phyloP scores from a whole-genome alignment of 2,888 invertebrate species.

The Calameuta filiformis region DNA sequence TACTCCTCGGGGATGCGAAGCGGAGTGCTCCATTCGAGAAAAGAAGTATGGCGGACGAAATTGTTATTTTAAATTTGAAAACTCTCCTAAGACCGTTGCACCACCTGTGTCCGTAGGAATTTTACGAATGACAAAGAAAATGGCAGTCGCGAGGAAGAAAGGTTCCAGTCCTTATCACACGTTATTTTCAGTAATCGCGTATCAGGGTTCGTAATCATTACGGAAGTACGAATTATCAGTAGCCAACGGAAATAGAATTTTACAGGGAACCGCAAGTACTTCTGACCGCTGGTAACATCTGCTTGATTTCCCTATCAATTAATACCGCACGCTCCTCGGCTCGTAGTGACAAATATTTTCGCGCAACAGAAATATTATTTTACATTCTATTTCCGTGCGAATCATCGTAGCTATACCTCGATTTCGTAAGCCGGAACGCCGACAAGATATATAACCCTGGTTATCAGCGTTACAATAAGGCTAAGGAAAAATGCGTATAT shows the following conservation, averaged over 20 bases:
- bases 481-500: neutral
- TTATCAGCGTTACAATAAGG: neutral
- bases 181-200: neutral
- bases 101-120: neutral
- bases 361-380: neutral
- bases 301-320: neutral
- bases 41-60: neutral
- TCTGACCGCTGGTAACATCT: neutral
- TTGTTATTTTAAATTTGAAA: neutral
- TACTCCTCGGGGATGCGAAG: neutral
- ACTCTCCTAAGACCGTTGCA: neutral
- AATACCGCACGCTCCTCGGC: neutral
- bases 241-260: neutral
- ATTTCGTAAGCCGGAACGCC: neutral
- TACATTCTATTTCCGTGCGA: neutral
- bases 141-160: neutral
- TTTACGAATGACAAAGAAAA: neutral
- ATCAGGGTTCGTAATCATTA: neutral
- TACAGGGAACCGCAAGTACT: neutral
- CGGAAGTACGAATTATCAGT: constrained; percentile 3
- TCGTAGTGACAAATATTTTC: neutral
- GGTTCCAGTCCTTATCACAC: neutral
- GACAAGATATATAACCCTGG: neutral
- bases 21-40: neutral
- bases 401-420: neutral